phyloP scores from a whole-genome alignment of 2,113 vertebrate species.

The Rousettus leschenaultii region DNA sequence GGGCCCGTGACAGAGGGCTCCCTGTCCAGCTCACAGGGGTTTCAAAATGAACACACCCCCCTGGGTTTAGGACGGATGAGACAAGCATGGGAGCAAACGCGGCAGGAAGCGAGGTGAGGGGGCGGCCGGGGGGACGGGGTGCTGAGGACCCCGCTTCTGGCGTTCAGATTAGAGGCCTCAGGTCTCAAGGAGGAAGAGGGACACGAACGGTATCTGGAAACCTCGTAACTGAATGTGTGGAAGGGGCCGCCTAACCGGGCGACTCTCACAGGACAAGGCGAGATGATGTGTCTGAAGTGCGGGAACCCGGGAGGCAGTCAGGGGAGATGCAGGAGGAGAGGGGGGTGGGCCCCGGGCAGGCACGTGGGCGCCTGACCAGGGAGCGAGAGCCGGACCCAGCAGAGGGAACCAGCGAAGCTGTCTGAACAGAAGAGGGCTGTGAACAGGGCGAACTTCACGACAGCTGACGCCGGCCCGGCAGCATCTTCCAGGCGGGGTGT shows the following conservation, averaged over 20 bases:
- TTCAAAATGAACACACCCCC: not conserved
- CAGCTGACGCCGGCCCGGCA: not conserved
- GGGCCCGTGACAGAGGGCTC: not conserved
- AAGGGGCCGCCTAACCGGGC: not conserved
- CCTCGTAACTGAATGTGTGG: accelerated
- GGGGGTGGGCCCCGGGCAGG: not conserved
- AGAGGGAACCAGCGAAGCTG: not conserved
- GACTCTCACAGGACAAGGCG: not conserved
- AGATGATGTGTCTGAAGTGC: no score
- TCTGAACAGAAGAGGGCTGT: not conserved
- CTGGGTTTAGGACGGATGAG: not conserved
- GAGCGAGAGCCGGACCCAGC: not conserved
- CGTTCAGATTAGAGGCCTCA: not conserved
- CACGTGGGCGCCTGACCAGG: not conserved
- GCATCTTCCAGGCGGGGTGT: not conserved
- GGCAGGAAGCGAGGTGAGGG: not conserved
- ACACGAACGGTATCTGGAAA: not conserved
- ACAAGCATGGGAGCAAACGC: not conserved
- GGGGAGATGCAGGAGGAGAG: not conserved
- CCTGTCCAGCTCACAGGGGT: accelerated
- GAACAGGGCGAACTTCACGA: not conserved
- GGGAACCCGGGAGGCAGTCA: not conserved
- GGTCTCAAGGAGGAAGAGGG: not conserved
- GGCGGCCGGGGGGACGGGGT: not conserved
- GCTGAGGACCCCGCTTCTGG: accelerated